A percentile compares a stretch with the other conserved stretches of the same genome.
These are phyloP conservation scores for Mesopsocus fuscifrons DNA, from an alignment of 2,888 invertebrate species.

Conservation along the genomic window DNA sequence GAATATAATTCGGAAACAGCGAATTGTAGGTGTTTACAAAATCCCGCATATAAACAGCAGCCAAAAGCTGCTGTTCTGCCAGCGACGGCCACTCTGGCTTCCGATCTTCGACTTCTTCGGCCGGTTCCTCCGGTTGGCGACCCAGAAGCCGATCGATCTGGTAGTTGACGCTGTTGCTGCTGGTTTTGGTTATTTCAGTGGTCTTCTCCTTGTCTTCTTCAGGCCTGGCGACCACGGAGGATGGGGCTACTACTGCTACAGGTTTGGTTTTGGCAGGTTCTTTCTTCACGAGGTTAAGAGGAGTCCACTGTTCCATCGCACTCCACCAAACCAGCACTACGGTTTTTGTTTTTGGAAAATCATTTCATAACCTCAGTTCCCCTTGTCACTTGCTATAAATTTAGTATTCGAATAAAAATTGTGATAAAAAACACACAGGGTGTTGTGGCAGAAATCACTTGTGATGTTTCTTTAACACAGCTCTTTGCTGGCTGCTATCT, in stretches of 20 bases:
- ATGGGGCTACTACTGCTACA: constrained; percentile 33
- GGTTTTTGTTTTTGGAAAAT: too few relatives aligned
- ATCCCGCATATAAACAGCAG: constrained; percentile 26
- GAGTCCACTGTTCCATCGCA: constrained; percentile 26
- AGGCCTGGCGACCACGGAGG: constrained; percentile 19
- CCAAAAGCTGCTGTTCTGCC: constrained; percentile 25
- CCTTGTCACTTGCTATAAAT: too few relatives aligned
- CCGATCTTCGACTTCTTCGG: constrained; percentile 4
- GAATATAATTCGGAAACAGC: neutral
- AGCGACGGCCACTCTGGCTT: constrained; percentile 17
- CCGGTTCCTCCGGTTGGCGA: neutral
- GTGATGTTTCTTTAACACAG: too few relatives aligned
- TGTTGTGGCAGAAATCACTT: too few relatives aligned
- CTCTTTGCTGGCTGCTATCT: too few relatives aligned
- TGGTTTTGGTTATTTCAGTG: constrained; percentile 10
- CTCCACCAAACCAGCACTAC: too few relatives aligned
- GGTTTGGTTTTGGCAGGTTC: constrained; percentile 25
- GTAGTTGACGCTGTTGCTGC: constrained; percentile 4
- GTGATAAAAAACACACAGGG: too few relatives aligned
- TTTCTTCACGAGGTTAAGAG: constrained; percentile 34
- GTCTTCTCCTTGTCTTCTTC: constrained; percentile 3
- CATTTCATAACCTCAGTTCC: too few relatives aligned
- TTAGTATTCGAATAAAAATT: too few relatives aligned
- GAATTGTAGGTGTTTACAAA: constrained; percentile 16
- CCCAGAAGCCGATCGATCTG: constrained; percentile 2